Conservation (phyloP, 2,113 vertebrate genomes). For the human (Homo sapiens) region DNA sequence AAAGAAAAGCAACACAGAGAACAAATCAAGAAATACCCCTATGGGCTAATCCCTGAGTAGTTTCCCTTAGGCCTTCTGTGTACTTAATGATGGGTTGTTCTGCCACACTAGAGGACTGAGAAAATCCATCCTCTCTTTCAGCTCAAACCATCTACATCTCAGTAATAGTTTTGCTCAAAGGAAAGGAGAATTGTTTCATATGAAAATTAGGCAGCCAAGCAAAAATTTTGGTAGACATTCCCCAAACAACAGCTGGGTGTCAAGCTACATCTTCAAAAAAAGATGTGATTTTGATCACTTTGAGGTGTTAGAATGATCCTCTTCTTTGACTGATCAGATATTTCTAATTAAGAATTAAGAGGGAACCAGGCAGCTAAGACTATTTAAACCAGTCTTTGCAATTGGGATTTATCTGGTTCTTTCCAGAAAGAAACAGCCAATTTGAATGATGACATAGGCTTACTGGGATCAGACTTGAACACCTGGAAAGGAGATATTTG, state of each 20-base stretch:
- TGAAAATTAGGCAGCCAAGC: constrained; percentile 54
- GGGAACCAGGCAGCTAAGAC: background rate
- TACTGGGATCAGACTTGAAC: background rate
- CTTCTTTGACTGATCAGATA: constrained; percentile 35
- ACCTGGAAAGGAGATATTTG: background rate
- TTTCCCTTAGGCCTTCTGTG: constrained; percentile 44
- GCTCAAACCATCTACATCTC: constrained; percentile 33
- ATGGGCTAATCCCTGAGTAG: constrained; percentile 54
- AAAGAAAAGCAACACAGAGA: constrained; percentile 42
- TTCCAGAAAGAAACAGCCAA: constrained; percentile 10
- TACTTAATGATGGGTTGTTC: constrained; percentile 63
- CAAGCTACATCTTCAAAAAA: background rate
- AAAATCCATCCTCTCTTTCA: constrained; percentile 59
- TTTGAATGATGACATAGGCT: background rate
- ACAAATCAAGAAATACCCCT: constrained; percentile 62
- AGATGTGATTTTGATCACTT: constrained; percentile 33
- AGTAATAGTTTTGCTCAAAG: constrained; percentile 54
- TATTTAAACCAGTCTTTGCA: background rate
- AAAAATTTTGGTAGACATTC: constrained; percentile 20
- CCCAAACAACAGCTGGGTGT: background rate
- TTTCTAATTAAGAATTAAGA: constrained; percentile 48
- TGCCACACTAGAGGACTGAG: constrained; percentile 51
- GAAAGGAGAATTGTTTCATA: constrained; percentile 47
- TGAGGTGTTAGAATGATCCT: background rate
- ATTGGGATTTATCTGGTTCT: background rate